Base-by-base conservation (phyloP, 2,113 vertebrate species). In the Brevimyrus niger region DNA sequence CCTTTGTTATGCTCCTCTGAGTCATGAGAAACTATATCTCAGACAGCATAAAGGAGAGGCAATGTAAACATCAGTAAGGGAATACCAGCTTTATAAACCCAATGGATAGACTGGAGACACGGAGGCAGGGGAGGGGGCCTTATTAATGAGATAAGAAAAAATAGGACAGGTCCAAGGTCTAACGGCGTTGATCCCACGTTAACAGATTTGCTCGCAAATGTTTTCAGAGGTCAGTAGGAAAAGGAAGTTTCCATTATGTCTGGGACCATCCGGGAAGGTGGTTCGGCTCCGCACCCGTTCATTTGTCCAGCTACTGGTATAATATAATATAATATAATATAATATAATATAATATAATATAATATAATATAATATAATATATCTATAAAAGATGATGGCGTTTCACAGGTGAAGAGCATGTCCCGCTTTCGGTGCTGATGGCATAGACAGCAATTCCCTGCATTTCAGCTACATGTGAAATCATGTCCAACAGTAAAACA, bases 91-190 rank as follows among this genome's bases (percentile, higher is more conserved):
- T 84, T 23, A 84, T 42, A 84, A 84, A 35, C 8, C 21, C 6
- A 47, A 84, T 44, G 21, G 8, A 84, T 23, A 44, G 17, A n/a
- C 17, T 23, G 2, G 47, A 44, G 38, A 47, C 5, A 46, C 3
- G 21, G 8, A 83, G 35, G 10, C 13, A 23, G 10, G 47, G 47
- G 47, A 2, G 17, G 15, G 7, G 19, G 13, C 3, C 19, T 44
- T 84, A 84, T 47, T 84, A 84, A 84, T 84, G 19, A 84, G 19
- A 84, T 84, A 47, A 82, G 76, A 10, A 44, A 44, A 84, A 84
- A 44, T 47, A 80, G 73, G 35, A 80, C 35, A 80, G 73, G 73
- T 80, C 73, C 73, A 80, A 80, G 73, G 73, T 80, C 35, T 42
- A 42, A 35, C 17, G 35, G 35, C 42, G 73, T 1, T 80, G 73